Evolutionary conservation across 2,888 invertebrate genomes (phyloP), one percentile per base, ranked within the genome.

Genomic region (Rutpela maculata): DNA sequence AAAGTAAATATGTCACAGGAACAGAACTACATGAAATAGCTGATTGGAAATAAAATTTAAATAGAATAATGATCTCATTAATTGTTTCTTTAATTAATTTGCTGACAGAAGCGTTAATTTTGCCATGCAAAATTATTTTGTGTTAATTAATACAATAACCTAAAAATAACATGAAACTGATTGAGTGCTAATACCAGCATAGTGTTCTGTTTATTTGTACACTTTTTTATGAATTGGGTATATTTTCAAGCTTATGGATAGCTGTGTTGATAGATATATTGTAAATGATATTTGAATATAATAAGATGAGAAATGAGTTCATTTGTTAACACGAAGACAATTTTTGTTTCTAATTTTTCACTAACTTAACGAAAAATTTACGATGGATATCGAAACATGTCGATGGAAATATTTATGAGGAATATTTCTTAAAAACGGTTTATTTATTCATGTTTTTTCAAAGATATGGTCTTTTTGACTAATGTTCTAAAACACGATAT

Each of bases 311-410:
- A 50, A 50, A 50, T 50, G 50, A 50, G 50, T n/a, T 4, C 15
- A 50, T n/a, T 50, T n/a, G 50, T 50, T 50, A 50, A 50, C 50
- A 50, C 6, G 50, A 50, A 50, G 50, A 50, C n/a, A 50, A 50
- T 50, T 50, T n/a, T 50, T 50, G 50, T 50, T 50, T 6, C n/a
- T 15, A 43, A 43, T 43, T 43, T 43, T 43, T 43, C 12, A 43
- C 12, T n/a, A n/a, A 35, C 31, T 1, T n/a, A 15, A 50, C 50
- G 50, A 6, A 50, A 50, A n/a, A 50, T 50, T 50, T 50, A 50
- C 50, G 6, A 15, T n/a, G 15, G 6, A n/a, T 50, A 15, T 43
- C 43, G 15, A 43, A 43, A 11, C 2, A 43, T 15, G 43, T 12
- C 15, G 43, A 15, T 43, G 4, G 43, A 43, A 43, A 43, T 43